Evolutionary conservation across 2,113 vertebrate species (phyloP).

Genomic region (Andinoacara biseriatus): DNA sequence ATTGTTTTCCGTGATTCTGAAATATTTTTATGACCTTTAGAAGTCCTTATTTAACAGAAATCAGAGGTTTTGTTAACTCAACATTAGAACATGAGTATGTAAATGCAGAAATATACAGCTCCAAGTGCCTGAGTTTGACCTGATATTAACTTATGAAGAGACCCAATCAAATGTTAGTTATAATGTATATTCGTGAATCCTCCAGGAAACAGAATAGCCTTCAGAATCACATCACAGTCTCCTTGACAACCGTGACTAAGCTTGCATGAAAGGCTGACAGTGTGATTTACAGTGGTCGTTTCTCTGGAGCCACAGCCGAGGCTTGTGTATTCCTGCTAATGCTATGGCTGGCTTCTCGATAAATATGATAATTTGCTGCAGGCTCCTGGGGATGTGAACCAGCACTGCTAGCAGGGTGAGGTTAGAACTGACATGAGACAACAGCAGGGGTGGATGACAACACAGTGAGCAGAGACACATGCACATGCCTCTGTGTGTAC

Average conservation of each 20-base stretch:
- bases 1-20: background rate
- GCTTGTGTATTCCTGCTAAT: constrained; percentile 47
- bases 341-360: constrained; percentile 51
- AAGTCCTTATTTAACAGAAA: background rate
- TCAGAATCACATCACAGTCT: constrained; percentile 51
- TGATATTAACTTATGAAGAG: background rate
- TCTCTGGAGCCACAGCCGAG: constrained; percentile 39
- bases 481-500: constrained; percentile 1
- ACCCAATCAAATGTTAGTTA: background rate
- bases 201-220: constrained; percentile 42
- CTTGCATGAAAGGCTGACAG: constrained; percentile 55
- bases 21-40: background rate
- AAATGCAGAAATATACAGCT: background rate
- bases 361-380: constrained; percentile 71
- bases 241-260: constrained; percentile 66
- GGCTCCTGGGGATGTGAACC: constrained; percentile 43
- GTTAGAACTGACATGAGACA: constrained; percentile 44
- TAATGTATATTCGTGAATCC: background rate
- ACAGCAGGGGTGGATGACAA: constrained; percentile 32
- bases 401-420: constrained; percentile 19
- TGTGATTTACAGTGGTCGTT: constrained; percentile 66
- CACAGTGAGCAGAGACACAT: constrained; percentile 21
- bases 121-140: background rate
- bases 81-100: background rate
- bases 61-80: background rate